Base-by-base conservation (phyloP, 2,888 invertebrate species). In the Ceriagrion tenellum region DNA sequence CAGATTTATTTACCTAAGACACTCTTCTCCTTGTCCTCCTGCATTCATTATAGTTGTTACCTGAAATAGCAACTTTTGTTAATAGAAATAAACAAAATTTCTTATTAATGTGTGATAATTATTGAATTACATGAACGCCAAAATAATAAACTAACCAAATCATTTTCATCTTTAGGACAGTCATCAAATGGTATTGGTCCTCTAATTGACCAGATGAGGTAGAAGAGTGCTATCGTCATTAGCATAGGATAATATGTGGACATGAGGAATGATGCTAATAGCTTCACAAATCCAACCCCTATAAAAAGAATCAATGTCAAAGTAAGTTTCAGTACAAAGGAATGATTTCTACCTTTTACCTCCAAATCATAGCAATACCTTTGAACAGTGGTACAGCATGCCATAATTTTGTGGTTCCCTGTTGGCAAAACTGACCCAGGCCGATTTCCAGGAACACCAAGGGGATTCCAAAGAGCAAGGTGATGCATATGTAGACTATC, bases 331-430 rank as follows among this genome's bases (percentile, higher is more conserved):
- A 89, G 55, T 30, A 20, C 47, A 89, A 59, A 20, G 59, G 23
- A 26, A 89, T 20, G 55, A 35, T 55, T 30, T 23, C 26, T 55
- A 55, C 4, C 20, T 16, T 56, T 56, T 30, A 47, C n/a, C 30
- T n/a, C 12, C 56, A 90, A 47, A 30, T 90, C 16, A 90, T 55
- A 1, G 3, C 59, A 90, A 95, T 59, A 98, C 98, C 98, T 97
- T 97, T 97, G 96, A 98, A 97, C 96, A 98, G 97, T 0, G 98
- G 98, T 81, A 98, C 98, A 0, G 98, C 98, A 96, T 97, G 97
- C 98, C 98, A 98, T 40, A 98, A 97, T 93, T 98, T 98, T 12
- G 98, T 97, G 40, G 97, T 97, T 56, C 98, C 98, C 96, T 98
- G 98, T 96, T 98, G 98, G 95, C 98, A 98, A 95, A 98, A 97